Percentiles rank a stretch among this genome's conserved stretches.
Evolutionary conservation across 2,888 invertebrate genomes (phyloP).

Genomic region (Drosophila nigricruria): DNA sequence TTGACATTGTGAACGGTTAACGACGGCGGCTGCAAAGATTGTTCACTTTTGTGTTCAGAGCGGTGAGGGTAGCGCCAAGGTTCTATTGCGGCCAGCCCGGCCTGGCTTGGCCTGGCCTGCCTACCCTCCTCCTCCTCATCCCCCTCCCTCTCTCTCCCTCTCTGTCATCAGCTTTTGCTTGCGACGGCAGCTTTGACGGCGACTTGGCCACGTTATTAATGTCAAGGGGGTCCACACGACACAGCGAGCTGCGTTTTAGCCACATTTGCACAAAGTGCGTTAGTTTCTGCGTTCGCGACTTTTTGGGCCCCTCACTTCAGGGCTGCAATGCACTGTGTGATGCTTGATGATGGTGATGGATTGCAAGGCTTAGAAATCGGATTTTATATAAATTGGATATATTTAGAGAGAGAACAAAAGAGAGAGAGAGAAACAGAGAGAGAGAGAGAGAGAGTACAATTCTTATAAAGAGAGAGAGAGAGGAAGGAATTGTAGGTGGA

Average conservation of each 20-base stretch:
- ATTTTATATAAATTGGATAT: not conserved
- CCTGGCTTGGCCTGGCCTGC: not conserved
- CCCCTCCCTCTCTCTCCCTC: conserved; percentile 1
- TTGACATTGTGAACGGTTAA: conserved; percentile 74
- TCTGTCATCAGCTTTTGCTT: conserved; percentile 32
- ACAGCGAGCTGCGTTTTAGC: conserved; percentile 29
- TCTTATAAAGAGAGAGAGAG: not conserved
- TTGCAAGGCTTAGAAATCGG: not conserved
- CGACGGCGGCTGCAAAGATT: conserved; percentile 65
- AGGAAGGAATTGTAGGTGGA: not conserved
- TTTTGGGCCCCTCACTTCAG: conserved; percentile 50
- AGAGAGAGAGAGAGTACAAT: not conserved
- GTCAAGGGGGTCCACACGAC: conserved; percentile 79
- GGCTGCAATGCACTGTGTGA: not conserved
- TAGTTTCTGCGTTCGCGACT: conserved; percentile 65
- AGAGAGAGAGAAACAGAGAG: not conserved
- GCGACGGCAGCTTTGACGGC: conserved; percentile 26
- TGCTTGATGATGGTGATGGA: not conserved
- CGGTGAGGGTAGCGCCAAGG: conserved; percentile 72
- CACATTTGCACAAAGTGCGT: conserved; percentile 73
- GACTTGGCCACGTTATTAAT: conserved; percentile 73
- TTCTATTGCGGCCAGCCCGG: conserved; percentile 65
- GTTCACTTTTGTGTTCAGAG: conserved; percentile 47
- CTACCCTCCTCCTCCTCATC: not conserved
- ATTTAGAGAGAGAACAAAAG: not conserved